phyloP scores from a whole-genome alignment of 2,888 invertebrate species.

The Philonicus albiceps region DNA sequence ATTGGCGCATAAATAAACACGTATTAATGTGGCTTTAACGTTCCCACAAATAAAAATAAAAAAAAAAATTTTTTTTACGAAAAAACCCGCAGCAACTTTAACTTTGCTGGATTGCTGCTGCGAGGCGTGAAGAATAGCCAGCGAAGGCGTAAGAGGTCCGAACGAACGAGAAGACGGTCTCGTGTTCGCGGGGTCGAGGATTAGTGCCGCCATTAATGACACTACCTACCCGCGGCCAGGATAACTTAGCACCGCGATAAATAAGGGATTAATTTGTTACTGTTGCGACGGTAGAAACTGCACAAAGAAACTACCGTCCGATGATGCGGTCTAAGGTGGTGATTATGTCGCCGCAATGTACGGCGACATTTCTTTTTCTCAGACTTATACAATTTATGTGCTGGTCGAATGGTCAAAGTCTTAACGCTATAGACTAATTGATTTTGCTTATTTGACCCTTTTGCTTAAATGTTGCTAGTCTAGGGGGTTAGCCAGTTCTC shows the following conservation, averaged over 20 bases:
- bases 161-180: neutral
- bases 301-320: neutral
- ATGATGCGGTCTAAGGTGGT: neutral
- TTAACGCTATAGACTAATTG: neutral
- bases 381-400: neutral
- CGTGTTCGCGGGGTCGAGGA: neutral
- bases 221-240: conserved; percentile 30
- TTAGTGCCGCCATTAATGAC: conserved; percentile 32
- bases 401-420: neutral
- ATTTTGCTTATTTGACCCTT: neutral
- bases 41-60: neutral
- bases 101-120: too few relatives aligned
- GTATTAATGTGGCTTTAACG: conserved; percentile 34
- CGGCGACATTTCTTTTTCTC: neutral
- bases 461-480: neutral
- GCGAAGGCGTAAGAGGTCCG: neutral
- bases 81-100: too few relatives aligned
- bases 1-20: conserved; percentile 43
- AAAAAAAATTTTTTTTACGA: neutral
- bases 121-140: neutral
- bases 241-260: conserved; percentile 24
- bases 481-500: neutral
- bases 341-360: neutral
- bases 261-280: conserved; percentile 41
- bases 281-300: neutral